phyloP scores from a whole-genome alignment of 2,113 vertebrate genomes.

The Motacilla alba region DNA sequence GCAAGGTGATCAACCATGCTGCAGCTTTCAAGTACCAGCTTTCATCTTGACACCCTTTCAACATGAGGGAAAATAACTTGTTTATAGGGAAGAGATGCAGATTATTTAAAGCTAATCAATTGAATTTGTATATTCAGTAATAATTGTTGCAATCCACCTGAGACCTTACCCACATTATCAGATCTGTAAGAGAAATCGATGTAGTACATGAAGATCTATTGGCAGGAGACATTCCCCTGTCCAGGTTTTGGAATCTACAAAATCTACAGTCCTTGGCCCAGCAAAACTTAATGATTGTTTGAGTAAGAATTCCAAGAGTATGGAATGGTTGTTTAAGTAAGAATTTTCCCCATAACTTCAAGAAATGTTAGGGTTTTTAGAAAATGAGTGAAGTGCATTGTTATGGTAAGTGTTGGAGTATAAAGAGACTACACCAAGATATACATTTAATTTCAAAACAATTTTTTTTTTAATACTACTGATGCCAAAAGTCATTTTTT shows the following conservation, averaged over 20 bases:
- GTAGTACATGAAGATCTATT: not conserved
- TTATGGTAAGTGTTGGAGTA: not conserved
- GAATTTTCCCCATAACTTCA: not conserved
- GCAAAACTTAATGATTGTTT: not conserved
- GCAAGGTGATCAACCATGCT: not conserved
- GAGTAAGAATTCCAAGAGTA: not conserved
- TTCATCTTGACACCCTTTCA: not conserved
- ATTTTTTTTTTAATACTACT: not conserved
- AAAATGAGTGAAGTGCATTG: not conserved
- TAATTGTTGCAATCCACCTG: not conserved
- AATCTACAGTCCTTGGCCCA: not conserved
- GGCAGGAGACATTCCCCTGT: not conserved
- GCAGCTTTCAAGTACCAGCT: not conserved
- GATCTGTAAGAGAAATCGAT: not conserved
- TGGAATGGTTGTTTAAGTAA: not conserved
- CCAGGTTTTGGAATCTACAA: not conserved
- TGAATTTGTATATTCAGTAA: not conserved
- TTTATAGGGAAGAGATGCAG: not conserved
- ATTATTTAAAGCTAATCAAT: not conserved
- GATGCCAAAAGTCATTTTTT: not conserved
- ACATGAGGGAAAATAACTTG: not conserved
- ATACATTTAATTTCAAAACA: not conserved
- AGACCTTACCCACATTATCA: not conserved
- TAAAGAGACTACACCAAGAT: not conserved
- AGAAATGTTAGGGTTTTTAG: not conserved